Evolutionary conservation across 2,113 vertebrate species (phyloP), one percentile per base, ranked within the genome.

Genomic region (Apteryx owenii): DNA sequence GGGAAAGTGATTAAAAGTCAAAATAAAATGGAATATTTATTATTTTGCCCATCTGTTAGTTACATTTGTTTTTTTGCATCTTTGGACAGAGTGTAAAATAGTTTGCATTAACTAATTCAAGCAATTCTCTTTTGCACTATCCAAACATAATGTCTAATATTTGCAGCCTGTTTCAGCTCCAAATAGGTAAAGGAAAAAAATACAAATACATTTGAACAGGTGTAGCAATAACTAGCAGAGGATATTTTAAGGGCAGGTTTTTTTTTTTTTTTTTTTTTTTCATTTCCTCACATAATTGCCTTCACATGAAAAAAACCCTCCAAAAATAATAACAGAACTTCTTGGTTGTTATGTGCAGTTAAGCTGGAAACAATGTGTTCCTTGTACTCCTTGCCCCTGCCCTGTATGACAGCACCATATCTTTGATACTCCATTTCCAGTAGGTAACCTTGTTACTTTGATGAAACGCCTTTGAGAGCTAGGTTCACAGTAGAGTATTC

Each of bases 11-110:
- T 98, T 97, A 95, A 94, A 98, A 97, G 94, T 95, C 92, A 95
- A 93, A 97, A 95, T 93, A 97, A 97, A 94, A 90, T 93, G 48
- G 91, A 97, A 96, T 97, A 97, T 98, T 98, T 98, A 96, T 97
- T 97, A 85, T 95, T 97, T 97, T 97, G 70, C 66, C 97, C 96
- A 97, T 98, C 97, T 97, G 94, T 95, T 98, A 91, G 82, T 93
- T 97, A 92, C 38, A 81, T 94, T 98, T 96, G 84, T 19, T 95
- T 95, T 98, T 58, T 97, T 96, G 51, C 88, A 69, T 97, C 84
- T 86, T 66, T 95, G 87, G 93, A 93, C 69, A 96, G 96, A 84
- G 81, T 95, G 42, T 88, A 97, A 98, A 98, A 96, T 91, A 90
- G 82, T 97, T 97, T 97, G 86, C 76, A 95, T 95, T 97, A 98